These are phyloP conservation scores for Miichthys miiuy DNA, from an alignment of 2,797 vertebrate genomes.

Conservation along the genomic window DNA sequence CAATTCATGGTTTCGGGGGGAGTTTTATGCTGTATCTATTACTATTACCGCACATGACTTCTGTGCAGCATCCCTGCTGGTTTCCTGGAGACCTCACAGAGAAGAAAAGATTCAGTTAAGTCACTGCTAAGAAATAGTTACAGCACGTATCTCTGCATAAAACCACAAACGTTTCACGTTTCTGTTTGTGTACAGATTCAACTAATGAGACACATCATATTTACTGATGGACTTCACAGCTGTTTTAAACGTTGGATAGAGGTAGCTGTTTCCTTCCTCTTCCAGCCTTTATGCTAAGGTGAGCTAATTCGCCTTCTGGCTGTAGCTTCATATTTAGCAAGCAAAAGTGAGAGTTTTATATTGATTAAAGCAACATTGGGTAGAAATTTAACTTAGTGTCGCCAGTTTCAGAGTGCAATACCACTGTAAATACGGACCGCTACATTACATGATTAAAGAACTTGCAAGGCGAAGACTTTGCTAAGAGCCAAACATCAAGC, in stretches of 20 bases:
- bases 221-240: not conserved
- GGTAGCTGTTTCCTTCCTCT: not conserved
- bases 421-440: no score
- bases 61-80: not conserved
- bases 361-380: no score
- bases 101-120: not conserved
- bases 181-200: not conserved
- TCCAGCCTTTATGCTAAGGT: not conserved
- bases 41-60: not conserved
- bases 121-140: slow-evolving; percentile 1
- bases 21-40: not conserved
- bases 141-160: not conserved
- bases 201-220: not conserved
- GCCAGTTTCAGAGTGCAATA: no score
- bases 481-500: no score
- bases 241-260: not conserved
- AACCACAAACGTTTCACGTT: not conserved
- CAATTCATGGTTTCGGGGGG: slow-evolving; percentile 13
- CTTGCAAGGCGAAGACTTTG: no score
- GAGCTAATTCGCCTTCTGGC: not conserved
- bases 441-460: no score
- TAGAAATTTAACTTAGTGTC: no score
- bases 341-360: not conserved
- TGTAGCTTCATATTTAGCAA: not conserved
- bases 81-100: not conserved